These are phyloP conservation scores for Polia nebulosa DNA, from an alignment of 2,888 invertebrate species.

Conservation along the genomic window DNA sequence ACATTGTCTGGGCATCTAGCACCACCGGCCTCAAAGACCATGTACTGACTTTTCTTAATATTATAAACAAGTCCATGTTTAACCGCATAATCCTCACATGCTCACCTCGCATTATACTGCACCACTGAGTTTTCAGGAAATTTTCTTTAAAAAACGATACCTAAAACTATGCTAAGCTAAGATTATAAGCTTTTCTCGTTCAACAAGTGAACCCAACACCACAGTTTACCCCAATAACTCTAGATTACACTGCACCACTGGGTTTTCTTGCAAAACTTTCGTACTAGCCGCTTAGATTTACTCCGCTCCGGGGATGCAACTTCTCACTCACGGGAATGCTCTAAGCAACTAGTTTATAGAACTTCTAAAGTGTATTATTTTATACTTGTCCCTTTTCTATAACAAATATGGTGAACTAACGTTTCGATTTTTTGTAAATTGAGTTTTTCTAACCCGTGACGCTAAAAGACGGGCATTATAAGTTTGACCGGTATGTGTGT, in stretches of 20 bases:
- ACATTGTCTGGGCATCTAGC: no score
- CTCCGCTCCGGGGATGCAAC: constrained; percentile 36
- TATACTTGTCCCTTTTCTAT: constrained; percentile 1
- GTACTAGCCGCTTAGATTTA: constrained; percentile 39
- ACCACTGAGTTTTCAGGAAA: no score
- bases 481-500: no score
- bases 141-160: no score
- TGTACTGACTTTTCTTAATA: no score
- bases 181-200: neutral
- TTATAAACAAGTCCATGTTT: no score
- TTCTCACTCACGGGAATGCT: constrained; percentile 35
- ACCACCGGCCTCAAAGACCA: no score
- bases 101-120: no score
- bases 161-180: neutral
- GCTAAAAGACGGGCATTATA: neutral
- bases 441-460: no score
- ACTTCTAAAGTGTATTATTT: neutral
- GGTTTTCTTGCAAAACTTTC: constrained; percentile 29
- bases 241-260: constrained; percentile 24
- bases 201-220: neutral
- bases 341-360: constrained; percentile 23
- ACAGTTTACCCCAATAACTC: constrained; percentile 7
- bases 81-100: no score
- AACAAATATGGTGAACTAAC: constrained; percentile 9
- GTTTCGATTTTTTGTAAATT: neutral